Percentiles rank a stretch among this genome's conserved stretches.
Evolutionary conservation across 2,113 vertebrate genomes (phyloP).

Genomic region (Pogonocichla stellata): DNA sequence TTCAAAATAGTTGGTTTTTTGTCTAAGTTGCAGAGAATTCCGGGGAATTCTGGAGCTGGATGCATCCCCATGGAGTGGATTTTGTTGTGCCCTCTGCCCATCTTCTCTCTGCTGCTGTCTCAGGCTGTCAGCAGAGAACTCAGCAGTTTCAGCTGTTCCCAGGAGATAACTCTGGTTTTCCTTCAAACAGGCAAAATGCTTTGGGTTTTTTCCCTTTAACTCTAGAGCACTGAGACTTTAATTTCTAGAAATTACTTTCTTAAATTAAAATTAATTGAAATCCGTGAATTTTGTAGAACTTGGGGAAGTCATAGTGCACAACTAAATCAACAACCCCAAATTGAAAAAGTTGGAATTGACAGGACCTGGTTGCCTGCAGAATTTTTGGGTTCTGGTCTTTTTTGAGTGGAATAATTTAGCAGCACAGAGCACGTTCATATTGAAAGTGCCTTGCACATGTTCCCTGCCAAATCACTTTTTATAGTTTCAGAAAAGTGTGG

Average conservation of each 20-base stretch:
- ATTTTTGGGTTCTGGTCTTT: neutral
- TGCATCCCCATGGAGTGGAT: neutral
- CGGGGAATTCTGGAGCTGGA: neutral
- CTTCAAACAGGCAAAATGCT: neutral
- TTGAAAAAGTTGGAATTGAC: neutral
- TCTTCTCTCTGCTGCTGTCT: neutral
- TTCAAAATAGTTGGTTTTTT: neutral
- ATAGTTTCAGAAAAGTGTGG: fast-evolving
- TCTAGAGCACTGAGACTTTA: neutral
- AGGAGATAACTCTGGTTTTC: neutral
- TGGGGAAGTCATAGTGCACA: neutral
- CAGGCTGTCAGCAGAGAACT: neutral
- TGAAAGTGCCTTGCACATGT: neutral
- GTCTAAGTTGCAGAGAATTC: neutral
- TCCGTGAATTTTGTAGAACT: neutral
- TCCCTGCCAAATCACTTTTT: neutral
- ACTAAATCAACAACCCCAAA: neutral
- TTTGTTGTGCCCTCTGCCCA: neutral
- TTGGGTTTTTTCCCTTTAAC: neutral
- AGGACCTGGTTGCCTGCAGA: neutral
- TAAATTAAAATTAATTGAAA: neutral
- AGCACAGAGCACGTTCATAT: fast-evolving
- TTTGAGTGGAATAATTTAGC: neutral
- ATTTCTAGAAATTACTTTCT: neutral
- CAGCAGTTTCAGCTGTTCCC: neutral